Evolutionary conservation across 2,797 vertebrate species (phyloP).

Genomic region (Sebastes reedi): DNA sequence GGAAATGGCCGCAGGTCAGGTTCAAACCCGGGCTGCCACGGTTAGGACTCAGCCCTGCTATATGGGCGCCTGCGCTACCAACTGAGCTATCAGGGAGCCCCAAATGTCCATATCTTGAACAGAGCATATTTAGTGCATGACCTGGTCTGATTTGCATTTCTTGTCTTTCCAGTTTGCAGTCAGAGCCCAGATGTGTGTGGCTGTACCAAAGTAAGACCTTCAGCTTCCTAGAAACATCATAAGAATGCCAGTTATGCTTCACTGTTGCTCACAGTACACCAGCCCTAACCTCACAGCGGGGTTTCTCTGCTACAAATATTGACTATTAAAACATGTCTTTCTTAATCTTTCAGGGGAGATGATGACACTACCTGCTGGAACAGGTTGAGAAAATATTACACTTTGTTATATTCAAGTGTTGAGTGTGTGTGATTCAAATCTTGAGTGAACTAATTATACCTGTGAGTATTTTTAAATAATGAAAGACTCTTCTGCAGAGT

Average conservation of each 20-base stretch:
- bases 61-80: no score
- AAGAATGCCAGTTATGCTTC: background rate
- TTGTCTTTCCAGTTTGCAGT: constrained; percentile 78
- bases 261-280: background rate
- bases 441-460: accelerated
- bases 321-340: background rate
- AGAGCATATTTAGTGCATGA: background rate
- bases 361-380: constrained; percentile 67
- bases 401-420: background rate
- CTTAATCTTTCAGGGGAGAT: constrained; percentile 62
- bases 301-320: background rate
- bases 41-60: no score
- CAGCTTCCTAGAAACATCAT: background rate
- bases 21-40: no score
- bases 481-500: constrained; percentile 53
- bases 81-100: no score
- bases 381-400: constrained; percentile 58
- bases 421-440: background rate
- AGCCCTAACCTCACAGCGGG: background rate
- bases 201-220: constrained; percentile 78
- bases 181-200: constrained; percentile 79
- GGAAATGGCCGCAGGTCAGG: no score
- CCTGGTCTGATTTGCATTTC: constrained; percentile 20
- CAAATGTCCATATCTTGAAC: background rate
- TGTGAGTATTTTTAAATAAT: background rate